Evolutionary conservation across 2,888 invertebrate genomes (phyloP).

Genomic region (Pilophorus perplexus): DNA sequence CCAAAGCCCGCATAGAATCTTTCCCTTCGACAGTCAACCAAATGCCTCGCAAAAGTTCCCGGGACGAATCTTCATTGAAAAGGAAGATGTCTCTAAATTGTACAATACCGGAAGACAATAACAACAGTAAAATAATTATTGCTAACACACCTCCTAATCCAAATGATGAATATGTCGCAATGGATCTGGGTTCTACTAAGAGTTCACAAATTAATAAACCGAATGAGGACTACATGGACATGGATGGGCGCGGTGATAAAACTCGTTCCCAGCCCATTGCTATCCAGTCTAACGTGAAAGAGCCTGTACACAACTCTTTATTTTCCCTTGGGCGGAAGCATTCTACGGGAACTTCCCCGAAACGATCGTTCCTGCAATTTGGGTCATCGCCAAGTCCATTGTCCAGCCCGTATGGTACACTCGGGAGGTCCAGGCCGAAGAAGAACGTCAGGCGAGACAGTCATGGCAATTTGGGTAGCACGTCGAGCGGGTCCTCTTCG

Average conservation of each 20-base stretch:
- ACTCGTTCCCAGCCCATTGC: conserved; percentile 63
- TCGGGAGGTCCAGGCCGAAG: conserved; percentile 52
- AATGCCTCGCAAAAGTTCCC: conserved; percentile 30
- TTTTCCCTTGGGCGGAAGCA: conserved; percentile 51
- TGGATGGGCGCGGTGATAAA: conserved; percentile 52
- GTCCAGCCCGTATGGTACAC: conserved; percentile 52
- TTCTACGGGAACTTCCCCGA: conserved; percentile 54
- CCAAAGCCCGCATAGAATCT: conserved; percentile 48
- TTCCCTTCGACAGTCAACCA: conserved; percentile 35
- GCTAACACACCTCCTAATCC: conserved; percentile 36
- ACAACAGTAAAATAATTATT: conserved; percentile 47
- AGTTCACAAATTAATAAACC: neutral
- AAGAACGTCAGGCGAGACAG: conserved; percentile 52
- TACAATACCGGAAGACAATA: conserved; percentile 46
- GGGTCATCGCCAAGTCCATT: conserved; percentile 54
- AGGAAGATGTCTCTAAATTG: conserved; percentile 46
- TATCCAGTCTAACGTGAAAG: conserved; percentile 56
- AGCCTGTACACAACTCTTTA: conserved; percentile 49
- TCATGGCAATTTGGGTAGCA: conserved; percentile 50
- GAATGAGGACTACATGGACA: conserved; percentile 57
- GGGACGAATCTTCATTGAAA: conserved; percentile 52
- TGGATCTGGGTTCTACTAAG: conserved; percentile 52
- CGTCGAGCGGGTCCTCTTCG: conserved; percentile 59
- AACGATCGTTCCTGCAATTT: conserved; percentile 55
- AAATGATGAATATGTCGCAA: conserved; percentile 64